Evolutionary conservation across 2,113 vertebrate genomes (phyloP).

Genomic region (Lagenorhynchus albirostris): DNA sequence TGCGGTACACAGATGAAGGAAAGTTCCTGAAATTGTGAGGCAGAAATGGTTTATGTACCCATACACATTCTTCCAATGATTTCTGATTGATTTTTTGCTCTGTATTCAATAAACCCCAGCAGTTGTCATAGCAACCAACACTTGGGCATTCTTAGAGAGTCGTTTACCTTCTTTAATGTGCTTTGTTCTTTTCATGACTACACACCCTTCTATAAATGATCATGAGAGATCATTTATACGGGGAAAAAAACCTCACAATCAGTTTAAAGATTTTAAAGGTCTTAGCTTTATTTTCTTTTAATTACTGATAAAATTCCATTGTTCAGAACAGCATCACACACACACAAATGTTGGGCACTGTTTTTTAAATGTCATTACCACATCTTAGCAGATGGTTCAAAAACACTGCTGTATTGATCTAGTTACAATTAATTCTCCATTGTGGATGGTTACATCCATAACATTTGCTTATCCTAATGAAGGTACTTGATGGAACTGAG

Average conservation of each 20-base stretch:
- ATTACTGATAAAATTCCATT: background rate
- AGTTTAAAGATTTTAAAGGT: background rate
- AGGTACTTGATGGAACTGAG: background rate
- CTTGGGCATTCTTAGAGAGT: constrained; percentile 15
- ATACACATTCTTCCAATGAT: background rate
- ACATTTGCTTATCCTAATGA: background rate
- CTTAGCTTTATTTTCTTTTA: background rate
- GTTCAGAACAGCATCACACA: background rate
- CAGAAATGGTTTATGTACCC: background rate
- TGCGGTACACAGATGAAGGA: background rate
- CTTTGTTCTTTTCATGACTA: background rate
- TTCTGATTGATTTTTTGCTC: constrained; percentile 55
- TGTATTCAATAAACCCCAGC: constrained; percentile 24
- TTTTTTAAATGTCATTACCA: constrained; percentile 1
- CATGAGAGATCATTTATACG: background rate
- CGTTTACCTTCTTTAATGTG: background rate
- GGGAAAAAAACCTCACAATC: background rate
- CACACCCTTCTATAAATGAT: constrained; percentile 1
- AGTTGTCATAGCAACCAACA: constrained; percentile 26
- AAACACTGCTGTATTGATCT: background rate
- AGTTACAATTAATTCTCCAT: background rate
- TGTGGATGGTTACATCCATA: background rate
- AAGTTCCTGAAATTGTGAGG: background rate
- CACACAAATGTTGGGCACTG: background rate
- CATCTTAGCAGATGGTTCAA: background rate